Evolutionary conservation across 2,888 invertebrate species (phyloP).

Genomic region (Diaperis boleti): DNA sequence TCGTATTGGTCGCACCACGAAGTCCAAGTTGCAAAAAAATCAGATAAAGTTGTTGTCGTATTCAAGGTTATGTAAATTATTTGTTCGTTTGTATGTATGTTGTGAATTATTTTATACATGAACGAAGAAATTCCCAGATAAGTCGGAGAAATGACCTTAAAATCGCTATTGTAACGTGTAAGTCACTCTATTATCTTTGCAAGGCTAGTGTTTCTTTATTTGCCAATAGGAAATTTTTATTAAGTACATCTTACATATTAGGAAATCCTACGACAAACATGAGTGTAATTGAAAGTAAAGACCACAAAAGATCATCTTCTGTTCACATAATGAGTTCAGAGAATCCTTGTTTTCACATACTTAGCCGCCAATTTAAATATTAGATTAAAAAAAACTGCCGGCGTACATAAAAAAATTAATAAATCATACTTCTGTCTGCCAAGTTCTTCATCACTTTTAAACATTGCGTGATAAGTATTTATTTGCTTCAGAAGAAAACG

Average conservation of each 20-base stretch:
- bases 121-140: neutral
- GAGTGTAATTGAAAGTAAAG: neutral
- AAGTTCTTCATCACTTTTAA: too few relatives aligned
- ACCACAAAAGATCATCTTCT: too few relatives aligned
- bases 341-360: too few relatives aligned
- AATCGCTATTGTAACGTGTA: neutral
- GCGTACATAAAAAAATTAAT: too few relatives aligned
- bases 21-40: slow-evolving; percentile 1
- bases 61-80: slow-evolving; percentile 6
- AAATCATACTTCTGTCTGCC: too few relatives aligned
- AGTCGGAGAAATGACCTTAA: slow-evolving; percentile 7
- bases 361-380: too few relatives aligned
- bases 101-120: neutral
- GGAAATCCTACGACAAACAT: neutral
- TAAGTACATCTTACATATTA: too few relatives aligned
- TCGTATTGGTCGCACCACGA: too few relatives aligned
- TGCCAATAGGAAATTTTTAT: neutral
- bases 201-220: neutral
- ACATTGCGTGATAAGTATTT: too few relatives aligned
- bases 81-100: slow-evolving; percentile 4
- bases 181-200: slow-evolving; percentile 5
- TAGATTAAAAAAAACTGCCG: too few relatives aligned
- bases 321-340: too few relatives aligned
- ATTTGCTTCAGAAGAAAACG: too few relatives aligned
- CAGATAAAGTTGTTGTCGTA: neutral